These are phyloP conservation scores for Penaeus japonicus DNA, from an alignment of 1,140 invertebrate species.

Conservation along the genomic window DNA sequence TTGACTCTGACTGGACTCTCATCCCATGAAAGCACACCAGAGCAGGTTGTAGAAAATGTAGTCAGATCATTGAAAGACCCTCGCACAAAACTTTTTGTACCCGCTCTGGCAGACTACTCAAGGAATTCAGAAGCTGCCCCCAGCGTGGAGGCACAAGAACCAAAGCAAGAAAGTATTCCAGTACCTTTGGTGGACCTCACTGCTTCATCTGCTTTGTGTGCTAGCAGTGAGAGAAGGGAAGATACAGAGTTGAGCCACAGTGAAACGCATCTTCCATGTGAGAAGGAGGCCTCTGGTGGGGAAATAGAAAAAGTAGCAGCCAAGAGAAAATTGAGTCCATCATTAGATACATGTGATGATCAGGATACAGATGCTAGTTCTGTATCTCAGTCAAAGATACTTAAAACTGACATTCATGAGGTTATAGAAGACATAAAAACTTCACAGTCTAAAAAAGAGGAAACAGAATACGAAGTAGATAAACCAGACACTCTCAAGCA, in stretches of 20 bases:
- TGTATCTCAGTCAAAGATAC: neutral
- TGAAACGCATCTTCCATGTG: neutral
- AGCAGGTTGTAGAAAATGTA: constrained; percentile 42
- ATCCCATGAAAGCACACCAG: constrained; percentile 31
- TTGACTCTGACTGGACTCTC: constrained; percentile 30
- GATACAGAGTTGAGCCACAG: neutral
- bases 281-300: neutral
- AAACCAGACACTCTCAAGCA: no score
- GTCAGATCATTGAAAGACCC: constrained; percentile 26
- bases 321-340: constrained; percentile 2
- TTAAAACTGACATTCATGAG: neutral
- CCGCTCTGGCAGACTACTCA: no score
- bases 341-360: neutral
- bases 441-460: neutral
- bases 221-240: neutral
- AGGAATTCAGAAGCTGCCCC: no score
- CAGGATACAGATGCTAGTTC: neutral
- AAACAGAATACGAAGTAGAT: neutral
- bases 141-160: neutral
- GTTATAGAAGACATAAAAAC: neutral
- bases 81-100: neutral
- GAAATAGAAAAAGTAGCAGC: neutral
- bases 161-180: neutral
- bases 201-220: neutral
- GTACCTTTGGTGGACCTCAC: constrained; percentile 31